Base-by-base conservation (phyloP, 1,140 invertebrate genomes). In the Calliopsis andreniformis region DNA sequence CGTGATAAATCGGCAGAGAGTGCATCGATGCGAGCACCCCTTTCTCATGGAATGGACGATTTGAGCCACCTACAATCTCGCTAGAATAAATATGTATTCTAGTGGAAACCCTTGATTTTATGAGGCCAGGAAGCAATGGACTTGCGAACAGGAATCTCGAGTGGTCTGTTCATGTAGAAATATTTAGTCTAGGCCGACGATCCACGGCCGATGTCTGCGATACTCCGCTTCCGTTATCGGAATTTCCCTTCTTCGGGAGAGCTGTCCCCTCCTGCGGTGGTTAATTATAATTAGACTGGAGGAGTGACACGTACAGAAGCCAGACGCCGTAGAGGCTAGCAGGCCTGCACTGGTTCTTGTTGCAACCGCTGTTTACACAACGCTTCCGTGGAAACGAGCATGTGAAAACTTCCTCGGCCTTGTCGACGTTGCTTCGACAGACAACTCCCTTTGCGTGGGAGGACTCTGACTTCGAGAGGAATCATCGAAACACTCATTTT, bases 351-450 rank as follows among this genome's bases (percentile, higher is more conserved):
- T 28, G 6, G 6, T 16, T 39, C 28, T 3, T 43, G 28, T 42
- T 53, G 39, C 59, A 32, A 20, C 14, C 23, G 7, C 25, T 35
- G 80, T 83, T 82, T 78, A 78, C 68, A 64, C 68, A 69, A 58
- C 35, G 62, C 56, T 73, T 78, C 68, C 75, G 76, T 73, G 68
- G 75, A 82, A 80, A 83, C 75, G 62, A 59, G 64, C 59, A 67
- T 69, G 76, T 70, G 80, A 79, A 83, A 70, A 79, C 69, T 76
- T 83, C 79, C 76, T 68, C 69, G 64, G 70, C 68, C 81, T 78
- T 82, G 63, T 23, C 35, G 25, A 35, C 56, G 28, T 32, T 12
- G 4, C 16, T 5, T 12, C 25, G 35, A 39, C 35, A 39, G 35
- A 39, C 35, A 10, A 10, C 10, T 10, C 3, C 35, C 4, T 10